Evolutionary conservation across 2,888 invertebrate genomes (phyloP).

Genomic region (Trypoxylon attenuatum): DNA sequence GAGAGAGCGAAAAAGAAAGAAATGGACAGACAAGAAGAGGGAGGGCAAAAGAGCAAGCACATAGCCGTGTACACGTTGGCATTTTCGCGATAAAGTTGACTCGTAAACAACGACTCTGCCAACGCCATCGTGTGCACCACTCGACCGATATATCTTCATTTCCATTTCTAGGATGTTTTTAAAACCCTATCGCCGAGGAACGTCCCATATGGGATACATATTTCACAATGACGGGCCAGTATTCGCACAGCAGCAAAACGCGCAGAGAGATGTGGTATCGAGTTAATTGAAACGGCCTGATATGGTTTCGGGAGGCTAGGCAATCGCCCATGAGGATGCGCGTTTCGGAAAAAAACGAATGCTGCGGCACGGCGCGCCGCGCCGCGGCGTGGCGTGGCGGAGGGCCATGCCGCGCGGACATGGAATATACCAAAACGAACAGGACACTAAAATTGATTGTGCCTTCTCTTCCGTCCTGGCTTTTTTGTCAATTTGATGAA

Average conservation of each 20-base stretch:
- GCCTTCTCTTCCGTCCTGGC: neutral
- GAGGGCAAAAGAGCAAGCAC: constrained; percentile 16
- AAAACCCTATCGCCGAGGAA: constrained; percentile 59
- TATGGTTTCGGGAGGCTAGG: constrained; percentile 26
- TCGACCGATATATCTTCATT: constrained; percentile 64
- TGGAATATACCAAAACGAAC: neutral
- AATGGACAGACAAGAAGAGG: neutral
- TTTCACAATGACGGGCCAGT: constrained; percentile 59
- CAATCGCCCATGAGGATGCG: constrained; percentile 44
- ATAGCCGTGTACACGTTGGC: constrained; percentile 16
- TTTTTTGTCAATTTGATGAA: neutral
- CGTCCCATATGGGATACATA: constrained; percentile 67
- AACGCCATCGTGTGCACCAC: constrained; percentile 41
- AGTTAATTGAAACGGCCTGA: constrained; percentile 52
- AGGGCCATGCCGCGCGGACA: neutral
- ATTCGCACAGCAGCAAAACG: constrained; percentile 48
- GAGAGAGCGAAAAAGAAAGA: constrained; percentile 6
- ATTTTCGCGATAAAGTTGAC: constrained; percentile 62
- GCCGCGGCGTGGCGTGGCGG: neutral
- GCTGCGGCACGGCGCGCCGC: neutral
- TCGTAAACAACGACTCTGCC: constrained; percentile 65
- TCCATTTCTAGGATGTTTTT: constrained; percentile 62
- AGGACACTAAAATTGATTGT: neutral
- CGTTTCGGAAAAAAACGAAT: constrained; percentile 12
- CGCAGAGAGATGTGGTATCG: constrained; percentile 39